Evolutionary conservation across 2,113 vertebrate species (phyloP), one percentile per base, ranked within the genome.

Genomic region (Bettongia penicillata): DNA sequence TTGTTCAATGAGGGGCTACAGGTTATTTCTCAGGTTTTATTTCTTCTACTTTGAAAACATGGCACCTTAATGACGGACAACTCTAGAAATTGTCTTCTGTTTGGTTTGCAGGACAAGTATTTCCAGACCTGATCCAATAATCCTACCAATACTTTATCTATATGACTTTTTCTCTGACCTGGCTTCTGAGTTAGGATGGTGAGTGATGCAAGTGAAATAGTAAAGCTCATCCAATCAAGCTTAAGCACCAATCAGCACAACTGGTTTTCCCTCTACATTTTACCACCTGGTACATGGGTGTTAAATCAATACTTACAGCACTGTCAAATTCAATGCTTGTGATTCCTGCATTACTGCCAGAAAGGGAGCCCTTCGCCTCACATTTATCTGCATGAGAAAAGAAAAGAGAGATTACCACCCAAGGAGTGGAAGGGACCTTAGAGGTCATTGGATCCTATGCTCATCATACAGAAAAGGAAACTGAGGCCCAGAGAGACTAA

Each of bases 301-400:
- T 50, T 26, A 51, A 91, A 90, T 53, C 19, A 94, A 97, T 97
- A 99, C 99, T 99, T 94, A 99, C 99, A 91, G 99, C 98, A 92
- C 99, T 99, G 98, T 99, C 99, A 50, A 99, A 99, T 77, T 99
- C 99, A 51, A 99, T 99, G 98, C 99, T 99, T 97, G 99, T 99
- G 98, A 99, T 99, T 77, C 99, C 99, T 3, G 99, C 99, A 3
- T 99, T 99, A 96, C 99, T 99, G 96, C 99, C 99, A 0, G 99
- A 99, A 43, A 99, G 98, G 28, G 99, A 98, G 11, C 99, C 99
- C 98, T 99, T 99, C 28, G 99, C 96, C 96, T 99, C 99, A 98
- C 99, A 99, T 28, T 98, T 99, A 91, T 99, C 99, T 99, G 97
- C 8, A 97, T 24, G 91, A 55, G 98, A 96, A 97, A 97, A 95